Conservation (phyloP, 37 sponge, comb jelly and placozoan species). For the Bolinopsis microptera region DNA sequence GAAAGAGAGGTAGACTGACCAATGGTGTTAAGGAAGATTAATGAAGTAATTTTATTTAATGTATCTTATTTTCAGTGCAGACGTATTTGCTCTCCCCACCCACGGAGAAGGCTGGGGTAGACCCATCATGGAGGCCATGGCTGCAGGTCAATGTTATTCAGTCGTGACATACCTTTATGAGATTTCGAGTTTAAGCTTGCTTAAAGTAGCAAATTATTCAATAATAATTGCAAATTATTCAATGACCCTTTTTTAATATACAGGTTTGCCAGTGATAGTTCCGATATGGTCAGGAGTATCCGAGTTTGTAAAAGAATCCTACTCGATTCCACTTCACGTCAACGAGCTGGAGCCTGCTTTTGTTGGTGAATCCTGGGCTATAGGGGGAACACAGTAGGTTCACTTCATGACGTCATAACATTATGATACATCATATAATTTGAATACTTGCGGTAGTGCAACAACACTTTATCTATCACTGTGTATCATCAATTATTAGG, state of each 20-base stretch:
- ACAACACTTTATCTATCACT: too few species aligned
- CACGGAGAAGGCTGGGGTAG: conserved; percentile 63
- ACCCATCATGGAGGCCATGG: conserved; percentile 56
- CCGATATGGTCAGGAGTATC: conserved; percentile 12
- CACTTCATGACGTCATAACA: too few species aligned
- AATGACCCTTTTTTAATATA: not conserved
- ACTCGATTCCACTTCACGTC: not conserved
- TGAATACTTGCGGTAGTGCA: too few species aligned
- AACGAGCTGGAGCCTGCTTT: conserved; percentile 29
- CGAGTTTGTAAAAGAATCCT: conserved; percentile 1
- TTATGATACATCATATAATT: too few species aligned
- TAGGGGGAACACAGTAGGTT: not conserved
- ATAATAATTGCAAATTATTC: too few species aligned
- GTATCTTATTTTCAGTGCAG: not conserved
- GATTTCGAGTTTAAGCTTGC: too few species aligned
- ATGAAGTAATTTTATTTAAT: too few species aligned
- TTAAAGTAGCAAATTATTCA: too few species aligned
- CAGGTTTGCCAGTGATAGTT: conserved; percentile 21
- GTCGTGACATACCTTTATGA: too few species aligned
- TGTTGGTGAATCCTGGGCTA: not conserved
- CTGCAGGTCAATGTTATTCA: conserved; percentile 20
- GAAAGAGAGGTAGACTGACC: too few species aligned
- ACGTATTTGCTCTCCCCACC: conserved; percentile 11
- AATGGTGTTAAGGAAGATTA: too few species aligned
- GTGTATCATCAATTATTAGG: too few species aligned